A percentile compares a stretch with the other conserved stretches of the same genome.
Evolutionary conservation across 2,113 vertebrate genomes (phyloP).

Genomic region (Loxodonta africana): DNA sequence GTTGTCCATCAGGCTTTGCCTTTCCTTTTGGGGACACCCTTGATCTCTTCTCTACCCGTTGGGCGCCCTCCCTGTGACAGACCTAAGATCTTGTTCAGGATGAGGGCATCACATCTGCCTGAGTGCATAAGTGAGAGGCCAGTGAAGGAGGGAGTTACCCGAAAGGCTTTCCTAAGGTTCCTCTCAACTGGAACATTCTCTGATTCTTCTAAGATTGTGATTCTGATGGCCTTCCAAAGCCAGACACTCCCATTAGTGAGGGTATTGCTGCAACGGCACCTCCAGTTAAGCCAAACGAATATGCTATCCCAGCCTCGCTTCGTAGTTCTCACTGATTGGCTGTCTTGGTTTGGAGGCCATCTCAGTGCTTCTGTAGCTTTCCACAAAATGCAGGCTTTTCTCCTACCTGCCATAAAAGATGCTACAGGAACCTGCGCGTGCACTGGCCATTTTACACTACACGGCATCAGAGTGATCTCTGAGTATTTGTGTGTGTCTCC

Average conservation of each 20-base stretch:
- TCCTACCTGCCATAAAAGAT: not conserved
- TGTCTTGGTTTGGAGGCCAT: not conserved
- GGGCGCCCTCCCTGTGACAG: not conserved
- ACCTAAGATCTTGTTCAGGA: not conserved
- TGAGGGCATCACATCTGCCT: not conserved
- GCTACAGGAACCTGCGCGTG: not conserved
- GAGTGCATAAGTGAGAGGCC: accelerated
- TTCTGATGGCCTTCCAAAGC: not conserved
- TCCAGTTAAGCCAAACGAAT: not conserved
- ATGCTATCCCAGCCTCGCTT: not conserved
- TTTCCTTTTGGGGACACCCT: not conserved
- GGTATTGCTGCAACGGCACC: not conserved
- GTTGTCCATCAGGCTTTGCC: not conserved
- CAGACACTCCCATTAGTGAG: not conserved
- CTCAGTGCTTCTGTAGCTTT: not conserved
- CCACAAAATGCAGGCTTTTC: not conserved
- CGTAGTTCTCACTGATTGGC: not conserved
- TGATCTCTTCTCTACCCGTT: too few species aligned
- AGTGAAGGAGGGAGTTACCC: not conserved
- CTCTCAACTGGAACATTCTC: not conserved
- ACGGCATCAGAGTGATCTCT: not conserved
- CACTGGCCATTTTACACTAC: not conserved
- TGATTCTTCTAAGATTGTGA: not conserved
- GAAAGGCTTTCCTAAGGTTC: not conserved
- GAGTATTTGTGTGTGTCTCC: not conserved